Evolutionary conservation across 2,113 vertebrate species (phyloP).

Genomic region (Xenus cinereus): DNA sequence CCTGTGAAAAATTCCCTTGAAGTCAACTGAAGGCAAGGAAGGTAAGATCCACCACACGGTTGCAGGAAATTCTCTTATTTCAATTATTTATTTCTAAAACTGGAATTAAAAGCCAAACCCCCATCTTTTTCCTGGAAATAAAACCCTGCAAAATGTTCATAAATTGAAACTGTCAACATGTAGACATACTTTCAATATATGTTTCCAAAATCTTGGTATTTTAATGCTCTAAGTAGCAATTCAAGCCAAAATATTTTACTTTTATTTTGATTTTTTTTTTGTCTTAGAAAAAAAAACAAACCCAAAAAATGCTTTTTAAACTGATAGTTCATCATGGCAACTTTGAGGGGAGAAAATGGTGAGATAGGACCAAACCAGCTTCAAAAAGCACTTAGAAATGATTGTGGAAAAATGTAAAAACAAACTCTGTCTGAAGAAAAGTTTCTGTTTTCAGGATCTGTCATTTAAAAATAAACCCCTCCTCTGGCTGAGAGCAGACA

Average conservation of each 20-base stretch:
- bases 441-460: neutral
- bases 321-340: neutral
- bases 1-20: neutral
- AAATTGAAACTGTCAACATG: neutral
- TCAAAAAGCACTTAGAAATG: neutral
- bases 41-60: neutral
- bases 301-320: neutral
- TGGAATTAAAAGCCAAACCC: neutral
- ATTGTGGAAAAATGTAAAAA: neutral
- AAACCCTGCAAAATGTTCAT: neutral
- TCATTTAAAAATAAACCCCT: neutral
- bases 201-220: neutral
- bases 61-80: neutral
- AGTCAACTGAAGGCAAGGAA: neutral
- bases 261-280: neutral
- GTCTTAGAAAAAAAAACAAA: neutral
- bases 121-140: neutral
- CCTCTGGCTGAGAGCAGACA: neutral
- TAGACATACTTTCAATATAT: rapidly evolving
- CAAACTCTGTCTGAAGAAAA: neutral
- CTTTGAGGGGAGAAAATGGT: neutral
- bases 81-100: neutral
- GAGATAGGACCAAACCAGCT: neutral
- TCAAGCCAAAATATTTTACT: neutral
- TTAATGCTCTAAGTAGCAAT: neutral